Evolutionary conservation across 2,888 invertebrate genomes (phyloP), one percentile per base, ranked within the genome.

Genomic region (Deilephila porcellus): DNA sequence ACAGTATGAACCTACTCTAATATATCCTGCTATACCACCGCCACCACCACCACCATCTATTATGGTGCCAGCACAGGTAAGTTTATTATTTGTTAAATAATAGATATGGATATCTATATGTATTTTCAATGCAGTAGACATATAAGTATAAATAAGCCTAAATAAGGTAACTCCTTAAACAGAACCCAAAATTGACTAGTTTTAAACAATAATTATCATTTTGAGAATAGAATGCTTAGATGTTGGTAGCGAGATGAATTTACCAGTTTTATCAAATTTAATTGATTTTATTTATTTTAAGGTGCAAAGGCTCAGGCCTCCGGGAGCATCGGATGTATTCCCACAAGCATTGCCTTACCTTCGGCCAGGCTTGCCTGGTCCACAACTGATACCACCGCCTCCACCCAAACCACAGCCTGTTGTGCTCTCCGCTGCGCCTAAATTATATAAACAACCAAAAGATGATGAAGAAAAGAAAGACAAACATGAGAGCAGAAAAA

Each of bases 41-140:
- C 96, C 96, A 0, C 97, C 96, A 0, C 96, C 96, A 0, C 95
- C 94, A 0, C 86, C 96, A 0, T 95, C 96, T 0, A 94, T 97
- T 82, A 95, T 97, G 90, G 96, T 97, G 79, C 97, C 97, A 0
- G 96, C 96, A 77, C 97, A 97, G 91, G 96, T 97, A 74, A 80
- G 85, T 79, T 34, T 34, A 37, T 53, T 45, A 29, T 64, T 75
- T n/a, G 5, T 53, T 19, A 53, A 8, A 53, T 45, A 45, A 11
- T 45, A 45, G 5, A 5, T 32, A 2, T 25, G 25, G 25, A 25
- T 25, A 25, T 25, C 25, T 11, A 45, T 11, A 3, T 45, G 14
- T 14, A 45, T 45, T 37, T 37, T 45, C 11, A 45, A 45, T 45
- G 11, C 11, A 45, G 14, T 14, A 45, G 14, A 45, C 11, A 11